Evolutionary conservation across 2,797 vertebrate genomes (phyloP), one percentile per base, ranked within the genome.

Genomic region (Pangasius krempfi): DNA sequence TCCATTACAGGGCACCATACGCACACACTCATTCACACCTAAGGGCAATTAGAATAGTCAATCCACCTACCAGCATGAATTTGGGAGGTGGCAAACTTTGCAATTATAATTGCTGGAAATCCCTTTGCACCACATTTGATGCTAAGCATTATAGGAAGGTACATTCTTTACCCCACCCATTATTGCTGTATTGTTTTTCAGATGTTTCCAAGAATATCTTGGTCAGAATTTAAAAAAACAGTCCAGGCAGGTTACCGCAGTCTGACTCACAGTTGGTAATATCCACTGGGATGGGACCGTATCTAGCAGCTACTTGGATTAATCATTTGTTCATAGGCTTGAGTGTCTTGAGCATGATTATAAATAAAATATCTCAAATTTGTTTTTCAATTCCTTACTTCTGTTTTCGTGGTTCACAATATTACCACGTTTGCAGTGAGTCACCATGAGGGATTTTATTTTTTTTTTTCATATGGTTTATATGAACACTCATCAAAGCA

Each of bases 131-230:
- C 9, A 58, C 30, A 80, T 90, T 81, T 87, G 75, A 72, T 47
- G 54, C 66, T 54, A 4, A 88, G 70, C 72, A 84, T 84, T 90
- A 79, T 81, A 88, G 79, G 72, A 78, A 72, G 37, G 66, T 66
- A 84, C 5, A 14, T 58, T 25, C 18, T 27, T 81, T 60, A 13
- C 33, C 54, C 9, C 4, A 60, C 2, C 20, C 20, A 62, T 79
- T 64, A 88, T 52, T 44, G 68, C 79, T 58, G 64, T 86, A 88
- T 89, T 88, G 40, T 78, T 86, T 88, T 83, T 88, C 12, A 88
- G 5, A 84, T 88, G 40, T 86, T 91, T 92, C 54, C 82, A 89
- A 86, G 88, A 89, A 93, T 89, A 82, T 90, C 83, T 89, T 72
- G 18, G 58, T 83, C 58, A 82, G 25, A 12, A 44, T 47, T 56